phyloP scores from a whole-genome alignment of 2,113 vertebrate species.

The Panthera uncia region DNA sequence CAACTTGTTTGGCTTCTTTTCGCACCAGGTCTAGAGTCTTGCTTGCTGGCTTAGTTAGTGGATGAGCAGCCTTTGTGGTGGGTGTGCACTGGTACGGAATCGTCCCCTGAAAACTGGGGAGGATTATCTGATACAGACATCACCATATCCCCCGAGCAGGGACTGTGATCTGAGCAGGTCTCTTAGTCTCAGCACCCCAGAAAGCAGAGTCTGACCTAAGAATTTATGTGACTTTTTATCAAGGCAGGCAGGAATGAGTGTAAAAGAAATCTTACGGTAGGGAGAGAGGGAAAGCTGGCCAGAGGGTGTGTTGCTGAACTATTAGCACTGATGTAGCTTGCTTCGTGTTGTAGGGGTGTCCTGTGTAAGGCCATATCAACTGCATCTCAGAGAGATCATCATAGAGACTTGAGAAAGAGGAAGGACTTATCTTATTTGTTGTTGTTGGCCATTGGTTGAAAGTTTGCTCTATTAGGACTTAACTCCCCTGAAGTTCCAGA shows the following conservation, averaged over 20 bases:
- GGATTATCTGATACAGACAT: background rate
- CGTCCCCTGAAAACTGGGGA: background rate
- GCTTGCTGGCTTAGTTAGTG: background rate
- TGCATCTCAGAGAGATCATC: background rate
- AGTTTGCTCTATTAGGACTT: background rate
- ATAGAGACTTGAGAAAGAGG: background rate
- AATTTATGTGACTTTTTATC: background rate
- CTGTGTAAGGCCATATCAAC: background rate
- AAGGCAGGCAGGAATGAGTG: background rate
- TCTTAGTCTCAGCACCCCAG: background rate
- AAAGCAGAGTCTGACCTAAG: background rate
- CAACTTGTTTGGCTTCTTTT: background rate
- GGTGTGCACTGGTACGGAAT: background rate
- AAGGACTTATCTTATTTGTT: background rate
- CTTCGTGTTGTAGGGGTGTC: background rate
- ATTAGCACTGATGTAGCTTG: background rate
- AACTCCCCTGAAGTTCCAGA: background rate
- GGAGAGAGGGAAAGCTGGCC: background rate
- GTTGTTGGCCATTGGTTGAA: background rate
- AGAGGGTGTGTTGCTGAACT: background rate
- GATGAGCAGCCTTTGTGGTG: background rate
- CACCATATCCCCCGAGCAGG: background rate
- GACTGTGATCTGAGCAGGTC: background rate
- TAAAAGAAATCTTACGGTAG: background rate
- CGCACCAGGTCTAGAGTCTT: background rate